Conservation (phyloP, 1,140 invertebrate genomes). For the Pogonognathellus flavescens region DNA sequence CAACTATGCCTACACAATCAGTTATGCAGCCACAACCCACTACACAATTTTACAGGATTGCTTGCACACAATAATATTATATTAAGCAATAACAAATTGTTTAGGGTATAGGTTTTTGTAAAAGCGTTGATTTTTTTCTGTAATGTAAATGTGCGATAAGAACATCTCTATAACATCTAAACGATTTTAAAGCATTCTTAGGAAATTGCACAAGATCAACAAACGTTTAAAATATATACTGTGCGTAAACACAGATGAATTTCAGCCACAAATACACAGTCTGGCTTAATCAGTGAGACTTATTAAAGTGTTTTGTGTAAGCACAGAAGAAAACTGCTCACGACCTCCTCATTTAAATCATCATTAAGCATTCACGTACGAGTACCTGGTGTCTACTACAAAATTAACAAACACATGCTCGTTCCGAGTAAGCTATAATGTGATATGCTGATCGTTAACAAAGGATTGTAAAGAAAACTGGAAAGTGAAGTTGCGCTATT, state of each 20-base stretch:
- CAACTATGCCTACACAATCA: constrained; percentile 17
- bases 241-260: too few relatives aligned
- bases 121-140: too few relatives aligned
- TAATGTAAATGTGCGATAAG: too few relatives aligned
- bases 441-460: constrained; percentile 1
- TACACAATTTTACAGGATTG: not conserved
- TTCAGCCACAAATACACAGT: too few relatives aligned
- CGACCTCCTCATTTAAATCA: constrained; percentile 23
- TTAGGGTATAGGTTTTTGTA: too few relatives aligned
- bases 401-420: not conserved
- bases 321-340: constrained; percentile 6
- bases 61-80: not conserved
- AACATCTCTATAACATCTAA: too few relatives aligned
- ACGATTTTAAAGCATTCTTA: too few relatives aligned
- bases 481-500: not conserved
- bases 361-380: not conserved
- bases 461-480: constrained; percentile 30
- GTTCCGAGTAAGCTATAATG: not conserved
- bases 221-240: too few relatives aligned
- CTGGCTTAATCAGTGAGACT: not conserved
- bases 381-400: not conserved
- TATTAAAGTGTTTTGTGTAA: constrained; percentile 10
- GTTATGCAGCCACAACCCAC: not conserved
- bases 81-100: not conserved
- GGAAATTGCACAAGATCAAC: too few relatives aligned